These are phyloP conservation scores for Pao palembangensis DNA, from an alignment of 2,113 vertebrate genomes.

Conservation along the genomic window DNA sequence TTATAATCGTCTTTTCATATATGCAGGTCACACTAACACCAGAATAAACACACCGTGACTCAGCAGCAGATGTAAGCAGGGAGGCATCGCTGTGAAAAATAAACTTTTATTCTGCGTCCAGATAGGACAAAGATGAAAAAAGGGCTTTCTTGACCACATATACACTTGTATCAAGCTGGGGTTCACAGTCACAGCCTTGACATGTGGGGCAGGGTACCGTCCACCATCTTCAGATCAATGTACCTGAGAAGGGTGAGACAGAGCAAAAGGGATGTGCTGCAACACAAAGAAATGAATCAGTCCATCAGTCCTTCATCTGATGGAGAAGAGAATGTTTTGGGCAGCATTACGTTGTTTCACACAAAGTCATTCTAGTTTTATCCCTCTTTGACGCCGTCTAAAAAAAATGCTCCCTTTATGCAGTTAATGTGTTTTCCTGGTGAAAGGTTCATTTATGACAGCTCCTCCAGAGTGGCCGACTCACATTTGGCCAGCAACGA, in stretches of 20 bases:
- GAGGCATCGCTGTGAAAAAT: not conserved
- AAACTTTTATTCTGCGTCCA: not conserved
- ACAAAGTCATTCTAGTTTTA: not conserved
- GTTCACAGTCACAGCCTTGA: no score
- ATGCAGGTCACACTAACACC: not conserved
- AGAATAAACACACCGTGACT: slow-evolving; percentile 3
- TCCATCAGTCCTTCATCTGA: not conserved
- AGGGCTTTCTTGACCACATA: no score
- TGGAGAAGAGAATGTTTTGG: not conserved
- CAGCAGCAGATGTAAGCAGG: not conserved
- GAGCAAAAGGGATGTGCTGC: not conserved
- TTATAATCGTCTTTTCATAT: not conserved
- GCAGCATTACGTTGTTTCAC: not conserved
- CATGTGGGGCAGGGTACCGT: no score
- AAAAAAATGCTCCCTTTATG: not conserved
- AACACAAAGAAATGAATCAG: not conserved
- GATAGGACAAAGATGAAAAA: no score
- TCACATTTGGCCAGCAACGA: not conserved
- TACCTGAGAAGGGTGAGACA: not conserved
- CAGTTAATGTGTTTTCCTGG: not conserved
- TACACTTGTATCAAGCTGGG: no score
- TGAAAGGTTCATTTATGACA: no score
- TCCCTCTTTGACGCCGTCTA: not conserved
- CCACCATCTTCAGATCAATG: no score
- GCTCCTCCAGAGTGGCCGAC: not conserved